Conservation (phyloP, 2,113 vertebrate genomes). For the Entelurus aequoreus region DNA sequence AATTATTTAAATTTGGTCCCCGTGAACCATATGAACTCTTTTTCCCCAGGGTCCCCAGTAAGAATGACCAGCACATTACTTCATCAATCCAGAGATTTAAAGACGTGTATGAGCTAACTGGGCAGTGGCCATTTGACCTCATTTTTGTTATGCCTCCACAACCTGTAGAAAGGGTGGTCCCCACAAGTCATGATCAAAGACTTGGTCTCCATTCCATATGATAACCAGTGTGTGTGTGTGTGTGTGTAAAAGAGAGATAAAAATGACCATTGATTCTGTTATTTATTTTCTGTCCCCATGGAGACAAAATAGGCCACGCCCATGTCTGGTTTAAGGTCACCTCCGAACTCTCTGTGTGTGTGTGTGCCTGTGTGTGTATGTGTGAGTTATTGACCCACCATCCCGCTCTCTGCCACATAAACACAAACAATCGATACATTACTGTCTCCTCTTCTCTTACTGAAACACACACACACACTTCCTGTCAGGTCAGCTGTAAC, state of each 20-base stretch:
- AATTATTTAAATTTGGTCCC: too few relatives aligned
- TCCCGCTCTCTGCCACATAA: neutral
- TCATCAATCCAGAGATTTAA: too few relatives aligned
- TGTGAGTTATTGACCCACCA: slow-evolving; percentile 15
- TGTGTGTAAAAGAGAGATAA: neutral
- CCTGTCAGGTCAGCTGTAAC: slow-evolving; percentile 40
- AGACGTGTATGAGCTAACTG: too few relatives aligned
- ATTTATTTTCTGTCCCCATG: neutral
- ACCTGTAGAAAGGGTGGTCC: too few relatives aligned
- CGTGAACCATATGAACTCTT: too few relatives aligned
- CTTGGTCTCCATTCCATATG: too few relatives aligned
- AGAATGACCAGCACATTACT: too few relatives aligned
- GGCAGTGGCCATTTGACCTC: too few relatives aligned
- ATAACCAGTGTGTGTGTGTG: neutral
- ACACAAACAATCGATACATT: slow-evolving; percentile 26
- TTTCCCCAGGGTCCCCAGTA: too few relatives aligned
- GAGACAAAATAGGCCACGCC: slow-evolving; percentile 12
- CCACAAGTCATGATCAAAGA: too few relatives aligned
- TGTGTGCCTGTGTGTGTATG: slow-evolving; percentile 8
- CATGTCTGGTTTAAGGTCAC: slow-evolving; percentile 37
- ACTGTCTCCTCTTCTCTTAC: slow-evolving; percentile 19
- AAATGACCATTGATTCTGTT: slow-evolving; percentile 17
- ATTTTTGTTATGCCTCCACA: too few relatives aligned
- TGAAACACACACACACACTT: slow-evolving; percentile 17
- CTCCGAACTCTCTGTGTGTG: slow-evolving; percentile 8